phyloP scores from a whole-genome alignment of 2,113 vertebrate genomes.

The Hydropotes inermis region DNA sequence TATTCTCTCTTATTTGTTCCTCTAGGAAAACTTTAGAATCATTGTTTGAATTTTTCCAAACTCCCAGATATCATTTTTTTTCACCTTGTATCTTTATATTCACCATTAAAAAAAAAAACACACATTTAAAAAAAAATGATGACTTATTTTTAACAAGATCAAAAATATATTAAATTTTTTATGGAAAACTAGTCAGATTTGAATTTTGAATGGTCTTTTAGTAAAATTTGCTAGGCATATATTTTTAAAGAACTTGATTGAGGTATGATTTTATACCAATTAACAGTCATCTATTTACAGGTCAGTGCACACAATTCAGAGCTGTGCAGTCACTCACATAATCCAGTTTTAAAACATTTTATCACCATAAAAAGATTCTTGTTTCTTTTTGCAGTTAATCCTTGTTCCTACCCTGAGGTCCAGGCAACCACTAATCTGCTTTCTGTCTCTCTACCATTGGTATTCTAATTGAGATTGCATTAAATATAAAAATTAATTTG shows the following conservation, averaged over 20 bases:
- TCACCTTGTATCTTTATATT: background rate
- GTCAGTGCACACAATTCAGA: background rate
- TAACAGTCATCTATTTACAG: background rate
- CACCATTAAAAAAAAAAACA: background rate
- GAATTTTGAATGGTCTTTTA: background rate
- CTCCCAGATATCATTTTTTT: background rate
- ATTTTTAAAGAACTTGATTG: conserved; percentile 26
- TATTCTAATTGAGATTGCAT: background rate
- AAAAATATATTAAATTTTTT: background rate
- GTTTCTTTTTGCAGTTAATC: background rate
- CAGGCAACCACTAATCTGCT: background rate
- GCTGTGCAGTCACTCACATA: background rate
- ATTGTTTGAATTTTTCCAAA: background rate
- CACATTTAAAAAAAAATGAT: background rate
- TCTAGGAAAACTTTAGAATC: background rate
- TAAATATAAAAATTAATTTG: background rate
- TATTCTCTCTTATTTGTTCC: background rate
- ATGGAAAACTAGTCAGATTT: background rate
- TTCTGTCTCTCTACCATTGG: background rate
- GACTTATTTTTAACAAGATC: background rate
- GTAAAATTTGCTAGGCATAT: background rate
- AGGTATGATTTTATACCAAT: background rate
- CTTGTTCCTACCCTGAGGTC: background rate
- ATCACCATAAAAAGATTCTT: background rate
- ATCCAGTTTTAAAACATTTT: background rate